Base-by-base conservation (phyloP, 1,140 invertebrate species). In the Adelges cooleyi region DNA sequence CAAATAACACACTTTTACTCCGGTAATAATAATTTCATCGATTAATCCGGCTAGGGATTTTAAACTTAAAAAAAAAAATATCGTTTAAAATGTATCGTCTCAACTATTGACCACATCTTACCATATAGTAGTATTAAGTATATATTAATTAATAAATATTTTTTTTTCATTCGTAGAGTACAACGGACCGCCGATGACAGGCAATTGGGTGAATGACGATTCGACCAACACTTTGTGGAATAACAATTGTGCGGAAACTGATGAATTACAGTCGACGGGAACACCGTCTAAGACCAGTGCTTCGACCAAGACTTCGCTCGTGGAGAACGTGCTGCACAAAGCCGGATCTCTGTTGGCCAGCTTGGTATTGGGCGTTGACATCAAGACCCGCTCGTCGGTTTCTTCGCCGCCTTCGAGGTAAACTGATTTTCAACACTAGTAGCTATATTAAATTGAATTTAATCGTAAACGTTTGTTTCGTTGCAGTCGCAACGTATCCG, bases 321-420 rank as follows among this genome's bases (percentile, higher is more conserved):
- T 44, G 3, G 89, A 94, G 73, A 75, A 87, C 71, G 83, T 89
- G 13, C 77, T 96, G 56, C 94, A 90, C 77, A 92, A 94, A 73
- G 90, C 95, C 76, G 89, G 89, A 25, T 86, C 90, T 10, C 82
- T 95, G 77, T 75, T 95, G 68, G 92, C 91, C 1, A 84, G 89
- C 20, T 86, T 96, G 13, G 90, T 86, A 1, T 86, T 88, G 25
- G 93, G 92, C 1, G 23, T 18, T n/a, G 56, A 48, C 11, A 3
- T 62, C 1, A 62, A 6, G 25, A 33, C 23, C 2, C 25, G 40
- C 23, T 25, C 2, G 11, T 48, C 53, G 4, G n/a, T 3, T 44
- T 44, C 4, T 44, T 44, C n/a, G 15, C n/a, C n/a, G 15, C n/a
- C 3, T n/a, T 44, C n/a, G 5, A 44, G n/a, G n/a, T 44, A 44